These are phyloP conservation scores for Botrylloides violaceus DNA, from an alignment of 23 tunicate species.

Conservation along the genomic window DNA sequence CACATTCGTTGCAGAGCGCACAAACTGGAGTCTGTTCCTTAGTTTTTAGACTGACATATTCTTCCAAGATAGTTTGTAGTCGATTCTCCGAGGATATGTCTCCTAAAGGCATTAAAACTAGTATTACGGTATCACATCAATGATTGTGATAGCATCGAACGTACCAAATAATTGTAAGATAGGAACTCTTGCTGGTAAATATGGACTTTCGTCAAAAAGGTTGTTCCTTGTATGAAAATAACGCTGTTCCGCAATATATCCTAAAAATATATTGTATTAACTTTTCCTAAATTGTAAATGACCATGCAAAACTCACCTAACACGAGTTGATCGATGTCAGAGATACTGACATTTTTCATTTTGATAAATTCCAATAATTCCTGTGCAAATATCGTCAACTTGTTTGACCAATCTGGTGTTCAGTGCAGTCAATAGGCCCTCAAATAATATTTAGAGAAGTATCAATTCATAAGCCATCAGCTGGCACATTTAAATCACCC, in stretches of 20 bases:
- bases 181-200: constrained; percentile 16
- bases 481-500: no score
- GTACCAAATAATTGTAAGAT: constrained; percentile 12
- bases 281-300: no score
- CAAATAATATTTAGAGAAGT: no score
- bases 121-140: neutral
- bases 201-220: constrained; percentile 17
- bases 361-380: no score
- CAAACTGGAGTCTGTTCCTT: neutral
- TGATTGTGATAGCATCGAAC: neutral
- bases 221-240: constrained; percentile 12
- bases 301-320: no score
- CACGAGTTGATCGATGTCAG: constrained; percentile 21
- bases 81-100: constrained; percentile 25
- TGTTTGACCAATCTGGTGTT: no score
- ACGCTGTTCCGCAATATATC: constrained; percentile 17
- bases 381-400: no score
- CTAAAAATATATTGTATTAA: constrained; percentile 5
- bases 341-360: constrained; percentile 2
- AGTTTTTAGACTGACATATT: constrained; percentile 12
- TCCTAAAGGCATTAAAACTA: neutral
- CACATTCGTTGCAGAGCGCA: constrained; percentile 2
- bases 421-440: no score
- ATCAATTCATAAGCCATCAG: no score
- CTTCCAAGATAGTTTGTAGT: constrained; percentile 12